phyloP scores from a whole-genome alignment of 1,140 invertebrate species.

The Calliopsis andreniformis region DNA sequence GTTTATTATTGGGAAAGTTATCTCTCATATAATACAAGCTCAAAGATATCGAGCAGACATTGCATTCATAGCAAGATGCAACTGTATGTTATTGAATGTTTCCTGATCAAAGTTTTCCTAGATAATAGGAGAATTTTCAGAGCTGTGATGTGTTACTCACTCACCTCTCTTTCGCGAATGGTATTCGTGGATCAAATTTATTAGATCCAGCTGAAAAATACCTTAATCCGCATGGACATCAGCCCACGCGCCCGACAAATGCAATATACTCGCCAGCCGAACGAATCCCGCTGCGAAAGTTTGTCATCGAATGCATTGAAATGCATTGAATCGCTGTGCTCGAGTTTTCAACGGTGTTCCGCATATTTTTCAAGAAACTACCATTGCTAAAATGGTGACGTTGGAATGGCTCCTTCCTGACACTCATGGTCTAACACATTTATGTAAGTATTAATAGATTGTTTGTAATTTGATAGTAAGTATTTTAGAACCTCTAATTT shows the following conservation, averaged over 20 bases:
- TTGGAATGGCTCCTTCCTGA: too few species aligned
- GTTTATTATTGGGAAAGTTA: too few species aligned
- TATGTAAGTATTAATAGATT: too few species aligned
- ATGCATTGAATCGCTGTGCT: slow-evolving; percentile 31
- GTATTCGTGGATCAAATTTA: slow-evolving; percentile 14
- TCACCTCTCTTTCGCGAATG: background rate
- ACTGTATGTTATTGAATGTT: too few species aligned
- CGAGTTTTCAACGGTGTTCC: slow-evolving; percentile 3
- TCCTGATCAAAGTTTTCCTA: too few species aligned
- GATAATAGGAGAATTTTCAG: slow-evolving; percentile 2
- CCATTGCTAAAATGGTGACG: too few species aligned
- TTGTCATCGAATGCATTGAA: slow-evolving; percentile 43
- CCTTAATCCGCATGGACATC: slow-evolving; percentile 36
- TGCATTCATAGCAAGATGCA: too few species aligned
- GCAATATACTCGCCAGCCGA: slow-evolving; percentile 35
- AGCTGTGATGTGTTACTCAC: background rate
- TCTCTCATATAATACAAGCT: too few species aligned
- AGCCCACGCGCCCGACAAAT: slow-evolving; percentile 26
- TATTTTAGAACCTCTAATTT: too few species aligned
- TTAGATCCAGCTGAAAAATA: slow-evolving; percentile 38
- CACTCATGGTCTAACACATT: too few species aligned
- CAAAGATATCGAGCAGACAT: too few species aligned
- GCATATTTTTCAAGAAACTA: background rate
- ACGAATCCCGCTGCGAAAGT: slow-evolving; percentile 25
- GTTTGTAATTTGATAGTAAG: too few species aligned